These are phyloP conservation scores for Drosophila antonietae DNA, from an alignment of 2,888 invertebrate genomes.

Conservation along the genomic window DNA sequence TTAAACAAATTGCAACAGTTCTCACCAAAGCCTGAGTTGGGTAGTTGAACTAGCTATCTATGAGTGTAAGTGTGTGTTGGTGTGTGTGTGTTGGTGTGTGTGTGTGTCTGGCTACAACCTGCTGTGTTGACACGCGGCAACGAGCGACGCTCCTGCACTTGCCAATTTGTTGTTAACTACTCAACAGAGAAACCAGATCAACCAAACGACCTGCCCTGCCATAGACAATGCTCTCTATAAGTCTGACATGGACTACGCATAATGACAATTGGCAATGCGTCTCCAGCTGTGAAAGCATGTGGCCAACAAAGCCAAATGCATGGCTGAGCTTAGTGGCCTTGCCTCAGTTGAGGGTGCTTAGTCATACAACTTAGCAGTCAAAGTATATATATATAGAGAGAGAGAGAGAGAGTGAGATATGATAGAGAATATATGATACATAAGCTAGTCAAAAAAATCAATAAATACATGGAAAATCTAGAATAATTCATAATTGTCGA, in stretches of 20 bases:
- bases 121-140: conserved; percentile 66
- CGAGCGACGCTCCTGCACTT: conserved; percentile 59
- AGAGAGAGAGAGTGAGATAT: background rate
- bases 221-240: conserved; percentile 7
- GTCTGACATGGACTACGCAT: conserved; percentile 14
- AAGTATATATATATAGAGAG: background rate
- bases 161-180: conserved; percentile 75
- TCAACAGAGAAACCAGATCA: conserved; percentile 56
- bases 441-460: background rate
- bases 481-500: no score
- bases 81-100: conserved; percentile 1
- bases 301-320: conserved; percentile 36
- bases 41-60: background rate
- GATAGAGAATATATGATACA: background rate
- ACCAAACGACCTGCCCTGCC: conserved; percentile 7
- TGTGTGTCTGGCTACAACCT: conserved; percentile 53
- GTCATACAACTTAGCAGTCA: background rate
- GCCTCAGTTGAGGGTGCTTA: background rate
- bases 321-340: conserved; percentile 17
- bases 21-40: conserved; percentile 48
- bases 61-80: background rate
- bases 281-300: conserved; percentile 37
- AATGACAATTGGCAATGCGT: conserved; percentile 32
- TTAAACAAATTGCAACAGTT: conserved; percentile 76
- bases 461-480: no score